Conservation (phyloP, 1,140 invertebrate genomes). For the Samia ricini region DNA sequence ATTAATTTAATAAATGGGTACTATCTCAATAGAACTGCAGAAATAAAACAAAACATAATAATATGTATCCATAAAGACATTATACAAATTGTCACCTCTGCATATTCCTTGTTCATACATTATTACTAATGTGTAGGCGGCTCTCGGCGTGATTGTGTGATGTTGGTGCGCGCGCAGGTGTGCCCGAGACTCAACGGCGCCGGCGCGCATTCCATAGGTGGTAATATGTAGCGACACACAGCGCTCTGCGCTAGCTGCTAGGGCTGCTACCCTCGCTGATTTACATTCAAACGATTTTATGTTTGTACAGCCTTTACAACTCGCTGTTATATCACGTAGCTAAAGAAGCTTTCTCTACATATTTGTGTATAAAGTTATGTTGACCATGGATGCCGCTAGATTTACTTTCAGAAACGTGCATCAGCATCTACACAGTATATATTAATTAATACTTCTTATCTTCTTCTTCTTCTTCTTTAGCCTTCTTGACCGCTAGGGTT, state of each 20-base stretch:
- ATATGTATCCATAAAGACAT: background rate
- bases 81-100: background rate
- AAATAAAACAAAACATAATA: background rate
- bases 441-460: too few species aligned
- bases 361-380: too few species aligned
- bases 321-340: too few species aligned
- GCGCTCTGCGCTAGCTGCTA: slow-evolving; percentile 8
- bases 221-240: slow-evolving; percentile 27
- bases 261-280: background rate
- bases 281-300: background rate
- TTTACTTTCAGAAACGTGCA: too few species aligned
- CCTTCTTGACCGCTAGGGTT: too few species aligned
- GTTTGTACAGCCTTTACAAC: too few species aligned
- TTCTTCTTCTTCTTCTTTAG: too few species aligned
- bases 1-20: too few species aligned
- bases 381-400: too few species aligned
- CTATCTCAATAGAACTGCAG: background rate
- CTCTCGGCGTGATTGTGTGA: slow-evolving; percentile 27
- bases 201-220: slow-evolving; percentile 59
- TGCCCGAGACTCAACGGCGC: slow-evolving; percentile 70
- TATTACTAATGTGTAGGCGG: slow-evolving; percentile 23
- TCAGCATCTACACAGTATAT: too few species aligned
- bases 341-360: too few species aligned
- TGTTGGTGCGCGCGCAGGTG: slow-evolving; percentile 59
- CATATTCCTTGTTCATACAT: background rate